These are phyloP conservation scores for Gila robusta DNA, from an alignment of 2,797 vertebrate genomes.

Conservation along the genomic window DNA sequence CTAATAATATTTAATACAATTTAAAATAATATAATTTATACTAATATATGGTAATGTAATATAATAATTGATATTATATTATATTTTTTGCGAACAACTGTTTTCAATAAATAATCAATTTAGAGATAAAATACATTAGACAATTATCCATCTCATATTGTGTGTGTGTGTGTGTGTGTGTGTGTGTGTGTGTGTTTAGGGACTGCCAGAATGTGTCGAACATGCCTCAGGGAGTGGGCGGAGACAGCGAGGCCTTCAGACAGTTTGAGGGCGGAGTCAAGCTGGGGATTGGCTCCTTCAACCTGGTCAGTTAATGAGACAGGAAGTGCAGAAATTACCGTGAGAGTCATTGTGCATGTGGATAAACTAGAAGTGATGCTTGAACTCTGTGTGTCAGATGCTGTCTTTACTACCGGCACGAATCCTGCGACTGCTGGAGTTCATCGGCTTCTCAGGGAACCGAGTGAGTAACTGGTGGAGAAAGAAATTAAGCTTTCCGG, in stretches of 20 bases:
- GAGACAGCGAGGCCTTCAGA: slow-evolving; percentile 80
- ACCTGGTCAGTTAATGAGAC: slow-evolving; percentile 83
- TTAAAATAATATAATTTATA: background rate
- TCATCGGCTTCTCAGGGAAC: slow-evolving; percentile 97
- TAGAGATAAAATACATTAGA: too few relatives aligned
- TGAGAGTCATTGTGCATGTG: background rate
- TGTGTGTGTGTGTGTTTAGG: slow-evolving; percentile 70
- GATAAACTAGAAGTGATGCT: background rate
- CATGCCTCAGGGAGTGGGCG: slow-evolving; percentile 76
- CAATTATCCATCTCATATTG: too few relatives aligned
- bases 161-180: background rate
- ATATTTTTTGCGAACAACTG: too few relatives aligned
- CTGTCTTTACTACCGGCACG: slow-evolving; percentile 91
- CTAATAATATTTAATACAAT: background rate
- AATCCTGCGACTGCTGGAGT: slow-evolving; percentile 89
- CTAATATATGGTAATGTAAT: background rate
- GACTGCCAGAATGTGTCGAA: slow-evolving; percentile 90
- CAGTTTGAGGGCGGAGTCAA: slow-evolving; percentile 96
- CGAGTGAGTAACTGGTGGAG: slow-evolving; percentile 75
- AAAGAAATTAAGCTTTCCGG: fast-evolving
- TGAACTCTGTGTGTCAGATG: slow-evolving; percentile 75
- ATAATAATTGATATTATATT: too few relatives aligned
- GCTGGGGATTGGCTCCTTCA: slow-evolving; percentile 93
- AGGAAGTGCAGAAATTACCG: background rate
- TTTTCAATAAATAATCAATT: too few relatives aligned